Percentiles rank a stretch among this genome's conserved stretches.
phyloP scores from a whole-genome alignment of 2,888 invertebrate species.

The Sphaeridia pumilis region DNA sequence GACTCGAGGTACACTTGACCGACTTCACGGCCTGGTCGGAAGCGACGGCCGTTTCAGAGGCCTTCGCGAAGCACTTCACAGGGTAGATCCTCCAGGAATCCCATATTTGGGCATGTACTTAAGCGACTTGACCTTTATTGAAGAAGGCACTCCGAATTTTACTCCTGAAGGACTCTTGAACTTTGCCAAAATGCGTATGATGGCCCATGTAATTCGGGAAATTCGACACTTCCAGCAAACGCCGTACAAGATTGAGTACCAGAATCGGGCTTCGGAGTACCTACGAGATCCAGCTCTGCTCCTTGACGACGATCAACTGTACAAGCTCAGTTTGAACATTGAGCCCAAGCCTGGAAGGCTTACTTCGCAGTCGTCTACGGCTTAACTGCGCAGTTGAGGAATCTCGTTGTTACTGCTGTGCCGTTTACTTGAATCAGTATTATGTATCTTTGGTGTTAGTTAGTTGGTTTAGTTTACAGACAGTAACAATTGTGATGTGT shows the following conservation, averaged over 20 bases:
- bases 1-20: slow-evolving; percentile 55
- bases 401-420: too few species aligned
- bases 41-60: slow-evolving; percentile 80
- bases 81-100: slow-evolving; percentile 78
- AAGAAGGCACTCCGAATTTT: slow-evolving; percentile 82
- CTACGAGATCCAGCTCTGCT: slow-evolving; percentile 65
- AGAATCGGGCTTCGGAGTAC: slow-evolving; percentile 64
- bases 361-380: slow-evolving; percentile 41
- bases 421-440: too few species aligned
- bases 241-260: slow-evolving; percentile 78
- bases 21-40: slow-evolving; percentile 71
- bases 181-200: slow-evolving; percentile 92
- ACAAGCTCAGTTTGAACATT: slow-evolving; percentile 65
- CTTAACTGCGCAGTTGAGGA: not conserved
- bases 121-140: slow-evolving; percentile 81
- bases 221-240: slow-evolving; percentile 84
- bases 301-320: slow-evolving; percentile 67
- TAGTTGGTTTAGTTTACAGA: too few species aligned
- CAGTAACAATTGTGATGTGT: too few species aligned
- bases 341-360: slow-evolving; percentile 63
- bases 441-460: too few species aligned
- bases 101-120: slow-evolving; percentile 80
- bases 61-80: slow-evolving; percentile 71
- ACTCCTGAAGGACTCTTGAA: slow-evolving; percentile 78
- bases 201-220: slow-evolving; percentile 83